Percentiles rank a stretch among this genome's conserved stretches.
Evolutionary conservation across 1,140 invertebrate species (phyloP).

Genomic region (Ylistrum balloti): DNA sequence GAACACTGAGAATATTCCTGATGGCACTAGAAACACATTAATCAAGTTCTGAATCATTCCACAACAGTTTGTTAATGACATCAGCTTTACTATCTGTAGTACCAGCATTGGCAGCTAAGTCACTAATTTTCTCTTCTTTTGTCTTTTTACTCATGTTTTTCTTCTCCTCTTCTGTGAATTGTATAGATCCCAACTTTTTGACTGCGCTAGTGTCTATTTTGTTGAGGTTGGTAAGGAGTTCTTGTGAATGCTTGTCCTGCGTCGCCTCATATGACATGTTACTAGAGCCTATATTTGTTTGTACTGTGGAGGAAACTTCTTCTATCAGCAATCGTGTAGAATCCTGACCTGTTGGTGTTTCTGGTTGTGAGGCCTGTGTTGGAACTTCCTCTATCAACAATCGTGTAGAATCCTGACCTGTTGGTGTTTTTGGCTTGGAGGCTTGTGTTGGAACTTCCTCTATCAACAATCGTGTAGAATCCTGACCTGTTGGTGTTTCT

Average conservation of each 20-base stretch:
- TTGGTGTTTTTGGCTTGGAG: neutral
- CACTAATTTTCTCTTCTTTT: slow-evolving; percentile 62
- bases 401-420: neutral
- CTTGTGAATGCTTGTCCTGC: slow-evolving; percentile 47
- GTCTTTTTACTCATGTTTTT: slow-evolving; percentile 54
- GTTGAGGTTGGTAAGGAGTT: slow-evolving; percentile 51
- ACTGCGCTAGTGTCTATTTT: slow-evolving; percentile 46
- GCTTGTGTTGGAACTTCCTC: slow-evolving; percentile 54
- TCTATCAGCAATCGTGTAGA: slow-evolving; percentile 43
- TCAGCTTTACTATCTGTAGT: neutral
- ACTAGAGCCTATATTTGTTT: neutral
- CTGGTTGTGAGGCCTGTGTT: neutral
- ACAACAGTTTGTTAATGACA: slow-evolving; percentile 48
- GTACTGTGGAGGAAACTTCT: slow-evolving; percentile 44
- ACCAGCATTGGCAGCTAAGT: slow-evolving; percentile 62
- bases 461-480: slow-evolving; percentile 48
- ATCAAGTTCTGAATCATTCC: slow-evolving; percentile 58
- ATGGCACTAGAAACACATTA: slow-evolving; percentile 23
- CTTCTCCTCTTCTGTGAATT: slow-evolving; percentile 56
- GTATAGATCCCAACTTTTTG: slow-evolving; percentile 53
- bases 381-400: slow-evolving; percentile 59
- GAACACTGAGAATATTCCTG: neutral
- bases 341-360: neutral
- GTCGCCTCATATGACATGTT: slow-evolving; percentile 48
- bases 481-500: neutral